Evolutionary conservation across 1,140 invertebrate genomes (phyloP), one percentile per base, ranked within the genome.

Genomic region (Cecropterus lyciades): DNA sequence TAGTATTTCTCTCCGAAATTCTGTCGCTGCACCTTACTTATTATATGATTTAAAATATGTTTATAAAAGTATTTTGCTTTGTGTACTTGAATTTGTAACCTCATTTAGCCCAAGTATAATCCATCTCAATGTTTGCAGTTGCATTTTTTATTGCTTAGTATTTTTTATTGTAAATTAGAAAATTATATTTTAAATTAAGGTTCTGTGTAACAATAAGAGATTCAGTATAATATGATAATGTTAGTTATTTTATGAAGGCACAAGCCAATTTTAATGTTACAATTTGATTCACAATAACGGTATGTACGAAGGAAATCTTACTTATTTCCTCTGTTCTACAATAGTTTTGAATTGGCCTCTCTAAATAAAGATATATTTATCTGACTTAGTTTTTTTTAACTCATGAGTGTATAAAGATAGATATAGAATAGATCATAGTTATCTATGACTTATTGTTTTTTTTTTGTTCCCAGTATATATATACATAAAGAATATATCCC

Each of bases 341-440:
- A 81, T 83, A 84, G 72, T 75, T 78, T 81, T 79, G 62, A 82
- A 85, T 83, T 87, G 86, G 84, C 84, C 85, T 89, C 87, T 89
- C 85, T 87, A 84, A 89, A 84, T 88, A 88, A 85, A 89, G 67
- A 79, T 85, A 80, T 88, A 86, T 86, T 85, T 87, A 87, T 82
- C 78, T 79, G 75, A 73, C 30, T 66, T 20, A 37, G 48, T 11
- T 49, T 70, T 20, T 56, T 60, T 16, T 57, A 6, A 33, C 9
- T 33, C 9, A 9, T n/a, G n/a, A n/a, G n/a, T n/a, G n/a, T n/a
- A n/a, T n/a, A n/a, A n/a, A n/a, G n/a, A n/a, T n/a, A n/a, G n/a
- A n/a, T n/a, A n/a, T n/a, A n/a, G n/a, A n/a, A n/a, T n/a, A n/a
- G n/a, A n/a, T n/a, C n/a, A n/a, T n/a, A n/a, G n/a, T n/a, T n/a